Percentiles rank a stretch among this genome's conserved stretches.
phyloP scores from a whole-genome alignment of 1,140 invertebrate species.

The Hetaerina americana region DNA sequence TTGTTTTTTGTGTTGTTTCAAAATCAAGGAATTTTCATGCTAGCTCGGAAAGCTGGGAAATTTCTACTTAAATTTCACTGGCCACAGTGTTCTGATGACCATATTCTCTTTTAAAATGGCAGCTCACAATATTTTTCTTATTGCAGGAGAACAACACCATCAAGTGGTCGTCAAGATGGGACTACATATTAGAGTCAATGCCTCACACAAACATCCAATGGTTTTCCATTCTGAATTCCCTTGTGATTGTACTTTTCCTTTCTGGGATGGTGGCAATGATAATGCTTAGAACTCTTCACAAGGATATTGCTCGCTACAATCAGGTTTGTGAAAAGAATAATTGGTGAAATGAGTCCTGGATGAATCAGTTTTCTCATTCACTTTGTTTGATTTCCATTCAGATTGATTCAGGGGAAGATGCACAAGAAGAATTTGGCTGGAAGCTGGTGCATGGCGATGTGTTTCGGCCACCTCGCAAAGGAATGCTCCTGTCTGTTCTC shows the following conservation, averaged over 20 bases:
- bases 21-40: no score
- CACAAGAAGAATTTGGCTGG: conserved; percentile 98
- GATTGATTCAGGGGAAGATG: conserved; percentile 91
- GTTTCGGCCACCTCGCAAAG: conserved; percentile 88
- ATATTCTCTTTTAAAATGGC: no score
- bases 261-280: conserved; percentile 99
- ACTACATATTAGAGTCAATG: conserved; percentile 97
- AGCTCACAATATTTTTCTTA: conserved; percentile 7
- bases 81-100: no score
- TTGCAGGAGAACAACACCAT: conserved; percentile 60
- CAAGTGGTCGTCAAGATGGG: conserved; percentile 98
- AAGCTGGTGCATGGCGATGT: conserved; percentile 95
- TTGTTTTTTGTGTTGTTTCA: no score
- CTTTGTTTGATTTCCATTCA: no score
- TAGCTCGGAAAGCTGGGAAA: no score
- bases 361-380: no score
- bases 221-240: conserved; percentile 88
- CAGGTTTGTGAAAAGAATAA: conserved; percentile 40
- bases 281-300: conserved; percentile 88
- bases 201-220: conserved; percentile 98
- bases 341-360: neutral
- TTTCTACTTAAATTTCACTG: no score
- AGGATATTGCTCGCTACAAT: conserved; percentile 98
- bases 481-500: conserved; percentile 90
- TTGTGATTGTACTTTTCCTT: conserved; percentile 77